Base-by-base conservation (phyloP, 2,113 vertebrate genomes). In the Strix aluco region DNA sequence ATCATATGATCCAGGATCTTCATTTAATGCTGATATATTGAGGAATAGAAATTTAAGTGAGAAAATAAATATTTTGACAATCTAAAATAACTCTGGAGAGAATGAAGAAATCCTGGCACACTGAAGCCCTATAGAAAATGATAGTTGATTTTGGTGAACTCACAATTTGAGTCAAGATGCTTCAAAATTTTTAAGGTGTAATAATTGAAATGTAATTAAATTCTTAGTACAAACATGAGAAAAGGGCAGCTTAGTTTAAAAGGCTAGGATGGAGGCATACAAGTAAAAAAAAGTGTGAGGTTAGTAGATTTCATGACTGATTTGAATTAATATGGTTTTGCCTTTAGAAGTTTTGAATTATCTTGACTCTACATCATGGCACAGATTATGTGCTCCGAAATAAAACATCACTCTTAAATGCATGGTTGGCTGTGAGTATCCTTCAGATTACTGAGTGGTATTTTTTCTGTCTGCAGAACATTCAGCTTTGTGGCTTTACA, bases 51-150 rank as follows among this genome's bases (percentile, higher is more conserved):
- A 47, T 79, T 25, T 59, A 74, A 44, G 15, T 84, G n/a, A 14
- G 47, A 79, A 90, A 87, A 42, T 29, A 80, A 88, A 15, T 84
- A 78, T 63, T 86, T 86, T 66, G 29, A 78, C 29, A 91, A 44
- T 11, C 7, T 78, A n/a, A 57, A 78, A 59, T 38, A 67, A 54
- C 22, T 82, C 18, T 78, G 6, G 69, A 66, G 40, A 51, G 25
- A 86, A 42, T 46, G 11, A 52, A 82, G 15, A 80, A 90, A 47
- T 40, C 23, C 4, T 93, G n/a, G 15, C 21, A 21, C 14, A 30
- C 34, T 57, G 29, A 73, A 74, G 15, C 47, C 20, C 42, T 89
- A 55, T n/a, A 46, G 81, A 92, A 88, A 81, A 74, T 74, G 17
- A 52, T 19, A 36, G 11, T 49, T 85, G 6, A 40, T 88, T 70